Evolutionary conservation across 2,888 invertebrate genomes (phyloP).

Genomic region (Hyalella azteca): DNA sequence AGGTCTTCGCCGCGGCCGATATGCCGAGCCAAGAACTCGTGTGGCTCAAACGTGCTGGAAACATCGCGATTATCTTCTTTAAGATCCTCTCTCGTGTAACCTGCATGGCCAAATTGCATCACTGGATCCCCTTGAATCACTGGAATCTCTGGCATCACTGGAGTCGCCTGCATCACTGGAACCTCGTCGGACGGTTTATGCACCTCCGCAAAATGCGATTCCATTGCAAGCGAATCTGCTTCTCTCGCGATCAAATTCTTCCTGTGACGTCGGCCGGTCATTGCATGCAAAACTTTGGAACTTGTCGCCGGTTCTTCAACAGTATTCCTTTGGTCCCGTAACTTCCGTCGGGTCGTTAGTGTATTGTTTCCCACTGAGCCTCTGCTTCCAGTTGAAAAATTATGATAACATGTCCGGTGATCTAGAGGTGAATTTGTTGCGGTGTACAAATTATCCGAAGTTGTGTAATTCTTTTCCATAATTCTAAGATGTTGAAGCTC

Average conservation of each 20-base stretch:
- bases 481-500: too few species aligned
- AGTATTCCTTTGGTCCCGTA: background rate
- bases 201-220: background rate
- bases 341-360: background rate
- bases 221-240: background rate
- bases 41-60: conserved; percentile 9
- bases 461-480: too few species aligned
- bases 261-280: too few species aligned
- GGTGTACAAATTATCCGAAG: background rate
- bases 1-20: too few species aligned
- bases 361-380: background rate
- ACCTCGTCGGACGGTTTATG: conserved; percentile 13
- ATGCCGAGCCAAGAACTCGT: too few species aligned
- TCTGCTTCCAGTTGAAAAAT: background rate
- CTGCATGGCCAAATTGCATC: background rate
- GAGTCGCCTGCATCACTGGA: background rate
- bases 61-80: background rate
- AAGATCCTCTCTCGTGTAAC: background rate
- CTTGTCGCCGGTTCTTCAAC: background rate
- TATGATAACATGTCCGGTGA: background rate
- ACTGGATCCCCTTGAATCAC: background rate
- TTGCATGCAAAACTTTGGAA: too few species aligned
- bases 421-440: background rate
- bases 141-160: too few species aligned
- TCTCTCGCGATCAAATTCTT: too few species aligned